phyloP scores from a whole-genome alignment of 1,140 invertebrate species.

The Drosophila nebulosa region DNA sequence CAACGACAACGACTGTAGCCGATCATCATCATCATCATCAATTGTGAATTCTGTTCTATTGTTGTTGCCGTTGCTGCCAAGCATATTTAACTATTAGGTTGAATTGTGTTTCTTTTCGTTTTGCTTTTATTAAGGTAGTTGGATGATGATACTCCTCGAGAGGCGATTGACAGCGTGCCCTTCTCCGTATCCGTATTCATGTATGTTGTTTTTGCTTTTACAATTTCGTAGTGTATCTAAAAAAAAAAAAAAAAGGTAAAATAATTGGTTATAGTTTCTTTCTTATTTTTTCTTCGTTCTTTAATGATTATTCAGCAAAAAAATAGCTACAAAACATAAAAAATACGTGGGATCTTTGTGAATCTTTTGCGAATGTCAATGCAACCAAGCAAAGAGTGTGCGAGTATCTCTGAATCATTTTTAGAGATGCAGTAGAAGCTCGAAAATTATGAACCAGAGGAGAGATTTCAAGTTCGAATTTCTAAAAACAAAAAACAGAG shows the following conservation, averaged over 20 bases:
- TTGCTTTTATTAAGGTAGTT: constrained; percentile 26
- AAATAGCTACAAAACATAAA: not conserved
- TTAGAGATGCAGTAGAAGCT: not conserved
- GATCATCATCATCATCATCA: not conserved
- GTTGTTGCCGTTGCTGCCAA: constrained; percentile 13
- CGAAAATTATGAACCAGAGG: no score
- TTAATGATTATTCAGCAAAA: not conserved
- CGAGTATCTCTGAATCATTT: not conserved
- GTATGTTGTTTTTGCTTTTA: constrained; percentile 22
- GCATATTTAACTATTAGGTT: constrained; percentile 41
- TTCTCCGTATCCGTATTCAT: constrained; percentile 37
- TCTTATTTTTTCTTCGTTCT: not conserved
- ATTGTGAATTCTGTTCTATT: constrained; percentile 2
- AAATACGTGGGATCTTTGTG: constrained; percentile 2
- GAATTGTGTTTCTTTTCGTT: not conserved
- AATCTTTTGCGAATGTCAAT: not conserved
- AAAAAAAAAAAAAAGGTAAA: not conserved
- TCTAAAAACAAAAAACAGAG: no score
- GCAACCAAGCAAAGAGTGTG: not conserved
- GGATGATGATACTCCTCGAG: constrained; percentile 24
- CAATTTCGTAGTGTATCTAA: constrained; percentile 19
- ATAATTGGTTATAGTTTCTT: not conserved
- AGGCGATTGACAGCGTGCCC: constrained; percentile 26
- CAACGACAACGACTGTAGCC: constrained; percentile 10
- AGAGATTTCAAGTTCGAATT: no score